Evolutionary conservation across 2,797 vertebrate genomes (phyloP), one percentile per base, ranked within the genome.

Genomic region (Sebastes vulpes): DNA sequence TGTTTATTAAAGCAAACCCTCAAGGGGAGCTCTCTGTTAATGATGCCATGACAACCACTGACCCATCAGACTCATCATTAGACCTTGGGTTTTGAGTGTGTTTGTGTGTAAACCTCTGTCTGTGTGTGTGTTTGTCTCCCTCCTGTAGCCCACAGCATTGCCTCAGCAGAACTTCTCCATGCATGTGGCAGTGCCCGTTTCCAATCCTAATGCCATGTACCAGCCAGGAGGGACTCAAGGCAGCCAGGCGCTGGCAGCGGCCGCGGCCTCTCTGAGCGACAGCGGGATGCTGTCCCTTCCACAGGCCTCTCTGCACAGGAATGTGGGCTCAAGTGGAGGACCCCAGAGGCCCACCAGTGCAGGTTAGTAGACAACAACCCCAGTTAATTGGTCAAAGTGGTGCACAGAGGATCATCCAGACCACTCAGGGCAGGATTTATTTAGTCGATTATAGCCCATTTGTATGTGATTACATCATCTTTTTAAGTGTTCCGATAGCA

Each of bases 151-250:
- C 53, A 96, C 97, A 86, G 97, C 95, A 68, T 89, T 99, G 95
- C 98, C 98, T 48, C 97, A 97, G 93, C 99, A 99, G 94, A 99
- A 97, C 96, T 99, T 99, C 95, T 98, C 99, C 66, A 99, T 99
- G 99, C 99, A 98, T 60, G 99, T 99, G 95, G 98, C 98, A 0
- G 98, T 99, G 83, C 99, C 99, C 1, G 98, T 99, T 85, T 97
- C 97, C 94, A 98, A 98, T 86, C 98, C 97, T 74, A 98, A 96
- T 91, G 95, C 96, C 94, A 96, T 99, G 95, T 99, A 99, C 97
- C 98, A 97, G 93, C 97, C 97, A 2, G 98, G 97, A 84, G 97
- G 96, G 84, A 96, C 96, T 81, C 96, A 99, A 38, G 97, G 97
- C 82, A 97, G 97, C 77, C 97, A 98, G 16, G 97, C 97, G 25